Evolutionary conservation across 1,140 invertebrate species (phyloP), one percentile per base, ranked within the genome.

Genomic region (Cotesia glomerata): DNA sequence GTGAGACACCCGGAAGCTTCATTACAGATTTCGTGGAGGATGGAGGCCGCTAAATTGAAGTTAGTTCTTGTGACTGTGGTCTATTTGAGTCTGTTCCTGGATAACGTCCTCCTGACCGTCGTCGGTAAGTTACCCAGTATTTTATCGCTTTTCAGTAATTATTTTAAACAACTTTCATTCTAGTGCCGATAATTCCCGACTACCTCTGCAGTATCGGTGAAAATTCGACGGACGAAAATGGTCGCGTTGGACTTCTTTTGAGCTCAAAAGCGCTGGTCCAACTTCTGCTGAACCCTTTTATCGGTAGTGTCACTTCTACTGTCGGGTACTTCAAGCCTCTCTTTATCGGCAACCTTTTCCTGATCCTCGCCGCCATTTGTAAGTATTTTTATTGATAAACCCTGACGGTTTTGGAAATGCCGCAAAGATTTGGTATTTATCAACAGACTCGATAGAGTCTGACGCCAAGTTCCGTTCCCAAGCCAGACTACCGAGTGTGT

Each of bases 181-280:
- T 86, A 96, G 95, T 96, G 54, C 95, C 95, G 39, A 95, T 96
- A 76, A 90, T 96, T 78, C 95, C 95, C 8, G 94, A 95, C 84
- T 94, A 93, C 82, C 87, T 96, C 51, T 89, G 91, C 86, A 88
- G 84, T 9, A 85, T 90, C 76, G 86, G 86, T 11, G 87, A 85
- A 18, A 89, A 89, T 78, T 85, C 86, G 56, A 88, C 67, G n/a
- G 87, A 88, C 51, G 93, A 95, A 81, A 95, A 95, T 82, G 91
- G 92, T 5, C 88, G 91, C 77, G 90, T 97, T 36, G 95, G 95
- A 16, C 83, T 95, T 13, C 86, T 97, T 74, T 89, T 97, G 73
- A 94, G 95, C 51, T 94, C 94, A 34, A 96, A 97, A 88, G 94
- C 95, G 35, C 85, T 97, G 49, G 91, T 97, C 7, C 95, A 97